A percentile compares a stretch with the other conserved stretches of the same genome.
These are phyloP conservation scores for Thumatha senex DNA, from an alignment of 2,888 invertebrate genomes.

Conservation along the genomic window DNA sequence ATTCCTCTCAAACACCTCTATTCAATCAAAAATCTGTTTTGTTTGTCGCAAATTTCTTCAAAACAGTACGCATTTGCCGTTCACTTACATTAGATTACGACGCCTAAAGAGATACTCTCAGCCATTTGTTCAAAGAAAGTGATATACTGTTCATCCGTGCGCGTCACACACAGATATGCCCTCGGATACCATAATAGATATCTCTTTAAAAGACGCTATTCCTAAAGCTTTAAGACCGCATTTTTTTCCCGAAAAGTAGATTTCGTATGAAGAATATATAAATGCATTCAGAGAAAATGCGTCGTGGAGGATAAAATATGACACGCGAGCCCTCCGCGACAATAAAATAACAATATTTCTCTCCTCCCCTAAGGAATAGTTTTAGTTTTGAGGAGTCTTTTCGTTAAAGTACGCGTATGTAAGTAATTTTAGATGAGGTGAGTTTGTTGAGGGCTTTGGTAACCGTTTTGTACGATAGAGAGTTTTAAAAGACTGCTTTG, in stretches of 20 bases:
- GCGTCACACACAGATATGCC: slow-evolving; percentile 60
- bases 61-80: slow-evolving; percentile 33
- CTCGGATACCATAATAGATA: slow-evolving; percentile 24
- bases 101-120: slow-evolving; percentile 63
- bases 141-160: slow-evolving; percentile 77
- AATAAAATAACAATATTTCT: slow-evolving; percentile 82
- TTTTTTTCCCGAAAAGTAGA: not conserved
- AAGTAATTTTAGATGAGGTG: slow-evolving; percentile 36
- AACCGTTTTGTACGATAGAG: not conserved
- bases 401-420: slow-evolving; percentile 15
- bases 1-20: too few species aligned
- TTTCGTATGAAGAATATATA: slow-evolving; percentile 5
- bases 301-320: slow-evolving; percentile 71
- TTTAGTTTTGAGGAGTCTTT: slow-evolving; percentile 55
- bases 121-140: slow-evolving; percentile 77
- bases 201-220: slow-evolving; percentile 19
- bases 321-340: slow-evolving; percentile 72
- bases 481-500: not conserved
- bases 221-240: slow-evolving; percentile 26
- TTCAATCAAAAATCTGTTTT: too few species aligned
- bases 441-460: slow-evolving; percentile 3
- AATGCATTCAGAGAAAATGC: slow-evolving; percentile 20
- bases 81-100: slow-evolving; percentile 76
- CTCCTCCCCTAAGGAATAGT: slow-evolving; percentile 60
- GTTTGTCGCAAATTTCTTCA: too few species aligned